phyloP scores from a whole-genome alignment of 2,888 invertebrate genomes.

The Osmoderma eremita region DNA sequence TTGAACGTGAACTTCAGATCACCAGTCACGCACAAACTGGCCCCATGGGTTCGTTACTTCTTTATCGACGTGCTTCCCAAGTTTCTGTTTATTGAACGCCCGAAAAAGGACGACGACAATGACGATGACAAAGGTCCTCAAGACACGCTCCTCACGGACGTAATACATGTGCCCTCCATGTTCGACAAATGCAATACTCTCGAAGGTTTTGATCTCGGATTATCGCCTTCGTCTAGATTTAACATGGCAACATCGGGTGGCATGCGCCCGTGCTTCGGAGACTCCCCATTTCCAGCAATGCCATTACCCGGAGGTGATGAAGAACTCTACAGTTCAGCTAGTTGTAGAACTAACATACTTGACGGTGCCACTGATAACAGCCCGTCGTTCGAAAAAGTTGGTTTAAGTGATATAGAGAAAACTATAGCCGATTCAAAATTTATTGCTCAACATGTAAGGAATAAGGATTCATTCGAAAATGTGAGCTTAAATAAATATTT shows the following conservation, averaged over 20 bases:
- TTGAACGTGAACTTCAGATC: conserved; percentile 93
- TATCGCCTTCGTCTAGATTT: conserved; percentile 65
- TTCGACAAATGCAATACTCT: conserved; percentile 72
- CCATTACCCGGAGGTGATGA: conserved; percentile 83
- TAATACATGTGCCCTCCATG: conserved; percentile 73
- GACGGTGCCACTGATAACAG: conserved; percentile 73
- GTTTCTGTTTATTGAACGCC: conserved; percentile 88
- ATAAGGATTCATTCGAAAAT: conserved; percentile 93
- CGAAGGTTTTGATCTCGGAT: conserved; percentile 64
- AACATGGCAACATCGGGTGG: conserved; percentile 75
- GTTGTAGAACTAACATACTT: conserved; percentile 62
- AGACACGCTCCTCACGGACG: conserved; percentile 77
- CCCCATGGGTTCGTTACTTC: conserved; percentile 88
- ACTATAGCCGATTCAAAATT: conserved; percentile 92
- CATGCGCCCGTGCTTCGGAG: conserved; percentile 73
- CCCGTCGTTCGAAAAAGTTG: conserved; percentile 84
- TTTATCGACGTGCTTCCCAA: conserved; percentile 88
- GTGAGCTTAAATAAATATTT: conserved; percentile 71
- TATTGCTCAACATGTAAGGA: conserved; percentile 94
- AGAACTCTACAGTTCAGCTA: conserved; percentile 81
- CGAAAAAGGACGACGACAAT: conserved; percentile 78
- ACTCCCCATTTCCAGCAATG: conserved; percentile 74
- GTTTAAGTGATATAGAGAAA: conserved; percentile 87
- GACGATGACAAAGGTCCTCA: conserved; percentile 63
- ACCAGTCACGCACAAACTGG: conserved; percentile 91